A percentile compares a stretch with the other conserved stretches of the same genome.
phyloP scores from a whole-genome alignment of 2,797 vertebrate species.

The Chaetophractus vellerosus region DNA sequence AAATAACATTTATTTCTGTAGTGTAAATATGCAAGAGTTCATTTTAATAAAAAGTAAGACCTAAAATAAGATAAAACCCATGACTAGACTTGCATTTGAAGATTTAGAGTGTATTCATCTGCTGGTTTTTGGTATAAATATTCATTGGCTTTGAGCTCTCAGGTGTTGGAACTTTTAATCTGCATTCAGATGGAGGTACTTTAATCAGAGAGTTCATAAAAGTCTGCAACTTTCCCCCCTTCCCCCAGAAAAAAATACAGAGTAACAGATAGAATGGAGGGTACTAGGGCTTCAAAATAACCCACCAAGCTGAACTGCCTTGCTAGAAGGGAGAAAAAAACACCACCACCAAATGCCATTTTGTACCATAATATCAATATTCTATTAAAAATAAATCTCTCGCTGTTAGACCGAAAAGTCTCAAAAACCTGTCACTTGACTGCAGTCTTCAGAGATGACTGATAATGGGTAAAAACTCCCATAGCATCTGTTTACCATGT shows the following conservation, averaged over 20 bases:
- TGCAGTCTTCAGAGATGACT: constrained; percentile 91
- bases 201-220: constrained; percentile 94
- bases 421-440: constrained; percentile 91
- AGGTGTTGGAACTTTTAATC: constrained; percentile 93
- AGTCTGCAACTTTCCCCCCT: constrained; percentile 88
- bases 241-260: constrained; percentile 76
- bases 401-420: constrained; percentile 88
- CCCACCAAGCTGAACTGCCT: constrained; percentile 82
- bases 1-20: constrained; percentile 92
- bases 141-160: constrained; percentile 92
- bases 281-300: constrained; percentile 84
- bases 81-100: constrained; percentile 92
- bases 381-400: constrained; percentile 92
- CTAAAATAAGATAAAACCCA: constrained; percentile 93
- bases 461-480: constrained; percentile 91
- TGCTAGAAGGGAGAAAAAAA: constrained; percentile 72
- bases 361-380: constrained; percentile 90
- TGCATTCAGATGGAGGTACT: constrained; percentile 92
- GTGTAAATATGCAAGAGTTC: constrained; percentile 93
- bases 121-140: constrained; percentile 93
- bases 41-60: constrained; percentile 93
- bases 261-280: constrained; percentile 87
- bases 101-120: constrained; percentile 93
- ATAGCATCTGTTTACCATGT: constrained; percentile 90
- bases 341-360: constrained; percentile 88